Base-by-base conservation (phyloP, 2,888 invertebrate genomes). In the Gastrophysa polygoni region DNA sequence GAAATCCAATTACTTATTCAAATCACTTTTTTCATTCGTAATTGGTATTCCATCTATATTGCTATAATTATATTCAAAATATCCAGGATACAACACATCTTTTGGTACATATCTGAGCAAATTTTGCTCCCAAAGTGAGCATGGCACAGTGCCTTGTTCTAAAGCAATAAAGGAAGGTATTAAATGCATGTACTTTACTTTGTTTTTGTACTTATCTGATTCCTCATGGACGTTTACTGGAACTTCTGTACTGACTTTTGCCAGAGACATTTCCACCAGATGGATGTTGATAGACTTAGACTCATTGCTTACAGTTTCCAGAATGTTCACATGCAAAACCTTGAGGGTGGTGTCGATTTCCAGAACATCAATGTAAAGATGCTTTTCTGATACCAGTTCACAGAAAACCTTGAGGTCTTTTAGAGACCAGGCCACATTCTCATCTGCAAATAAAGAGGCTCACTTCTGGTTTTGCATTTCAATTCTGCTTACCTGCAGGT, bases 111-210 rank as follows among this genome's bases (percentile, higher is more conserved):
- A 18, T 58, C 57, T 63, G 16, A 66, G 32, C n/a, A 66, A 21
- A 60, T 59, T 57, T 48, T 58, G 16, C 32, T 66, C 66, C 66
- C 63, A 63, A 17, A 66, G 43, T 1, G 62, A 63, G 18, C 43
- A 63, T n/a, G 66, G 66, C 8, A 66, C 66, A 29, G n/a, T 32
- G 51, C 66, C 66, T 10, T 10, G 20, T 20, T 66, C 66, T 24
- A 63, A 38, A 2, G 60, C 51, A 20, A 58, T 32, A 44, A 66
- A 66, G n/a, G 65, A 52, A 8, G 65, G 65, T 47, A 62, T 54
- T 38, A 66, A 56, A 38, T 66, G 59, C 49, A 57, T 49, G 48
- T 57, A 66, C 43, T 66, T 60, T 6, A 66, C 18, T 47, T 60
- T 57, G 0, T 50, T 57, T 21, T 50, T 57, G 47, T 62, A 62